Conservation (phyloP, 2,797 vertebrate genomes). For the Thamnophis elegans region DNA sequence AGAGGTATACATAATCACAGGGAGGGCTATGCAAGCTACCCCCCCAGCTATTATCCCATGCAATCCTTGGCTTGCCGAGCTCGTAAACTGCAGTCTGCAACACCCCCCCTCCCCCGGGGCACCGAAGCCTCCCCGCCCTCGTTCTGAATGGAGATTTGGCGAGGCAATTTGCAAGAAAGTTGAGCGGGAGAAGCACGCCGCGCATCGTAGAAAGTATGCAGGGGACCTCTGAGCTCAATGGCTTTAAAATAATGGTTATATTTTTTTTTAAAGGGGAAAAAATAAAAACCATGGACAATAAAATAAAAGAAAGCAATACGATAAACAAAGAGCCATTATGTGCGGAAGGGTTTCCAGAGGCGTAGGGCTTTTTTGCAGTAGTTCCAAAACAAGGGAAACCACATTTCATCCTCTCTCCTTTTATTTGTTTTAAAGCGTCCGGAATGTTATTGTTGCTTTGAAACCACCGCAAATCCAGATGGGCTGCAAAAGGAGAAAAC, state of each 20-base stretch:
- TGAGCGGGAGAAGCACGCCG: neutral
- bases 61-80: neutral
- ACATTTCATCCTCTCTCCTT: neutral
- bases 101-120: too few relatives aligned
- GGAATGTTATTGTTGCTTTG: neutral
- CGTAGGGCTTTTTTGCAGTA: neutral
- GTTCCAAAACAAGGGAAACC: neutral
- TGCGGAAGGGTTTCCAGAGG: neutral
- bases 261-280: accelerated
- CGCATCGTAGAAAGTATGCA: neutral
- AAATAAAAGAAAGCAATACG: neutral
- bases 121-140: neutral
- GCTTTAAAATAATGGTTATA: neutral
- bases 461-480: neutral
- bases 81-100: neutral
- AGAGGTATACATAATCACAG: neutral
- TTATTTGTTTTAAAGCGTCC: neutral
- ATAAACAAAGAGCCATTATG: neutral
- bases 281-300: neutral
- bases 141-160: neutral
- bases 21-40: neutral
- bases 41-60: neutral
- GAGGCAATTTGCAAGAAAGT: neutral
- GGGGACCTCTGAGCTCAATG: neutral
- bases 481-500: neutral